Conservation (phyloP, 2,888 invertebrate genomes). For the Leucophenga montana region DNA sequence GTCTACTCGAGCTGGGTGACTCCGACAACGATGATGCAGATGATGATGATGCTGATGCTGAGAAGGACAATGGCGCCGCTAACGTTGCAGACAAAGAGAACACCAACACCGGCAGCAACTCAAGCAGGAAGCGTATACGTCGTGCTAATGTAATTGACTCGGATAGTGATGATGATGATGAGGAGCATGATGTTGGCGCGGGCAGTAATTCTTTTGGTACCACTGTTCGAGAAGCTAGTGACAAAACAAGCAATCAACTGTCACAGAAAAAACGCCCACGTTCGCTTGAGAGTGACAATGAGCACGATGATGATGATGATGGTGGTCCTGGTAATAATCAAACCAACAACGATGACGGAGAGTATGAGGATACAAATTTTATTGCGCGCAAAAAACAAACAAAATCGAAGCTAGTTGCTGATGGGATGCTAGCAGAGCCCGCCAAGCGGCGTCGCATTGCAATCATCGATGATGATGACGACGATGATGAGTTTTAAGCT, state of each 20-base stretch:
- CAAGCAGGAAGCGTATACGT: conserved; percentile 62
- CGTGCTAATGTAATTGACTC: conserved; percentile 72
- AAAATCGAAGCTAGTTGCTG: conserved; percentile 38
- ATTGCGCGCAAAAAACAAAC: conserved; percentile 65
- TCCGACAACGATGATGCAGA: conserved; percentile 41
- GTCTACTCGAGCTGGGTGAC: conserved; percentile 67
- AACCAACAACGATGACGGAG: conserved; percentile 36
- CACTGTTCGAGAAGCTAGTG: conserved; percentile 44
- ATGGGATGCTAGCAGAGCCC: conserved; percentile 46
- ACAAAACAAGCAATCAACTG: conserved; percentile 55
- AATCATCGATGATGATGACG: conserved; percentile 70
- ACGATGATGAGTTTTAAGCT: conserved; percentile 43
- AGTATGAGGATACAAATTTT: conserved; percentile 64
- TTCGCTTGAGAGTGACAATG: conserved; percentile 46
- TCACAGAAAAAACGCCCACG: conserved; percentile 53
- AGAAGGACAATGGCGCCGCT: conserved; percentile 21
- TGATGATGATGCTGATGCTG: conserved; percentile 30
- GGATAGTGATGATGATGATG: conserved; percentile 68
- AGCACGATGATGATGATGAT: conserved; percentile 41
- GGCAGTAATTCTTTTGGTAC: conserved; percentile 37
- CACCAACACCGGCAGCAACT: conserved; percentile 50
- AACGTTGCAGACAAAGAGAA: conserved; percentile 48
- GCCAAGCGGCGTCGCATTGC: conserved; percentile 71
- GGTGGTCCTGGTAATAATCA: conserved; percentile 32
- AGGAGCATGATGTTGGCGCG: conserved; percentile 39